phyloP scores from a whole-genome alignment of 2,797 vertebrate genomes.

The Channallabes apus region DNA sequence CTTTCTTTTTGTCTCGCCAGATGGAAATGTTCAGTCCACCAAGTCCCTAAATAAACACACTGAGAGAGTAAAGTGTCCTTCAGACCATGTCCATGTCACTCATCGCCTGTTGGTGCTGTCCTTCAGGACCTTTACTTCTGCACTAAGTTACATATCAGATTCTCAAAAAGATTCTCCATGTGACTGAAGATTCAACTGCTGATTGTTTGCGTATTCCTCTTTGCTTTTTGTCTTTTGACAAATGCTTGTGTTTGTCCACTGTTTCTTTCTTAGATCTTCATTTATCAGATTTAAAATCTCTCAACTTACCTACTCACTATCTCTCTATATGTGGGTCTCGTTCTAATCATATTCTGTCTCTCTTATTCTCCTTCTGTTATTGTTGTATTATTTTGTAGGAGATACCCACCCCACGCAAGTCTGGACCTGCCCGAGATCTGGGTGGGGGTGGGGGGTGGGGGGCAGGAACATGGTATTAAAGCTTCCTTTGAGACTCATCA shows the following conservation, averaged over 20 bases:
- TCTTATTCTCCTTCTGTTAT: background rate
- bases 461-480: conserved; percentile 58
- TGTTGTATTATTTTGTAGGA: conserved; percentile 17
- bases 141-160: conserved; percentile 19
- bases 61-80: background rate
- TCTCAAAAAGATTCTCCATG: conserved; percentile 1
- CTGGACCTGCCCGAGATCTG: conserved; percentile 62
- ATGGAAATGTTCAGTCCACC: conserved; percentile 25
- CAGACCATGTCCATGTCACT: conserved; percentile 24
- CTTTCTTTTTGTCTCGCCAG: conserved; percentile 6
- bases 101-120: conserved; percentile 22
- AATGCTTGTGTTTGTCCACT: background rate
- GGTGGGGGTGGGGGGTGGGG: conserved; percentile 28
- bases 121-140: conserved; percentile 30
- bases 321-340: background rate
- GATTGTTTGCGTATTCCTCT: background rate
- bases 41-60: conserved; percentile 10
- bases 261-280: background rate
- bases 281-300: background rate
- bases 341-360: background rate
- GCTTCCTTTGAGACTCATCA: conserved; percentile 71
- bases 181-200: conserved; percentile 21
- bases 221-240: background rate
- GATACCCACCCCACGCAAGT: conserved; percentile 51
- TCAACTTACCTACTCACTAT: background rate